Evolutionary conservation across 2,888 invertebrate genomes (phyloP), one percentile per base, ranked within the genome.

Genomic region (Catocala fraxini): DNA sequence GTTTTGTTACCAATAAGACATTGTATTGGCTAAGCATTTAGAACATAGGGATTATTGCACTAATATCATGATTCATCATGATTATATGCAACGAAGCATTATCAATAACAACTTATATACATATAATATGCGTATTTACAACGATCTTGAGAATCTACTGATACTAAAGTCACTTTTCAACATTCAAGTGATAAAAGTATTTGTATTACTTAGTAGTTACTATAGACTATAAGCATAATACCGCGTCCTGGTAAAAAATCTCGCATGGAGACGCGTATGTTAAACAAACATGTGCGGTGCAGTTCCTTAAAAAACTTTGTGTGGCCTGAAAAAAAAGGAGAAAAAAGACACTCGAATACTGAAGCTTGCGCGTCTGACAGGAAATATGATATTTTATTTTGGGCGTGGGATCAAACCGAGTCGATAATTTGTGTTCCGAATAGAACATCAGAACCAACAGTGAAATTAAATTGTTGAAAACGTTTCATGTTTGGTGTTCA

Each of bases 301-400:
- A 89, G 89, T 89, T 90, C 88, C 88, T 89, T 92, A 92, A 93
- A 93, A 93, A 93, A 91, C 86, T 60, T 77, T 79, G 83, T 82
- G 87, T 82, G 87, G 83, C 79, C 86, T 86, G 86, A 89, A 89
- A 89, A 90, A 84, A 89, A 88, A 80, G 54, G 49, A 70, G 77
- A 70, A 85, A 92, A 93, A 93, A 88, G 80, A 79, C 90, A 89
- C 91, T 92, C 87, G 77, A 92, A 89, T 83, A 73, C 88, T 89
- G 89, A 92, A 92, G 92, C 92, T 89, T 83, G 90, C 83, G 80
- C 87, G 87, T 73, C 89, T 90, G 91, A 92, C 93, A 93, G 93
- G 94, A 94, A 93, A 94, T 93, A 93, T 93, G 94, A 94, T 94
- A 94, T 93, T 94, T 94, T 93, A 94, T 93, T 93, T 93, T 89